Evolutionary conservation across 2,113 vertebrate genomes (phyloP).

Genomic region (Ibidorhyncha struthersii): DNA sequence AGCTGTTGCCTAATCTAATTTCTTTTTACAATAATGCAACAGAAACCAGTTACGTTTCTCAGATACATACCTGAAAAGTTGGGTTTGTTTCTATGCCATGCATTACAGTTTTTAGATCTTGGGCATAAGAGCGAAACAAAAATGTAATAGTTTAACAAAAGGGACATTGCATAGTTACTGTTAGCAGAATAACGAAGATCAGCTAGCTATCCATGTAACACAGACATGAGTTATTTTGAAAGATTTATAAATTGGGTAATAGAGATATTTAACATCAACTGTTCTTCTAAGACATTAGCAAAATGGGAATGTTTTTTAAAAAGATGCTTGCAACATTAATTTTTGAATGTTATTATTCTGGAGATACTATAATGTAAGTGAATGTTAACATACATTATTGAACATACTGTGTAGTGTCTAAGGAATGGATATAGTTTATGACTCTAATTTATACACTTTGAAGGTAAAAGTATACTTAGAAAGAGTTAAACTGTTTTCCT

Average conservation of each 20-base stretch:
- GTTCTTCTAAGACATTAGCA: neutral
- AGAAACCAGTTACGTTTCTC: neutral
- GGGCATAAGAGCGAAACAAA: neutral
- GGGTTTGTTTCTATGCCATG: neutral
- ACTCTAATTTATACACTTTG: neutral
- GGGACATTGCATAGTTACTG: neutral
- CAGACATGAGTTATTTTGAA: neutral
- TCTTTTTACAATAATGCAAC: neutral
- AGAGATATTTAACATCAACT: neutral
- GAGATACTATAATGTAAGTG: neutral
- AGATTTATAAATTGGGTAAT: neutral
- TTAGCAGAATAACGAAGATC: neutral
- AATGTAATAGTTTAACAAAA: neutral
- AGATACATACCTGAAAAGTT: neutral
- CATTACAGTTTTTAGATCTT: neutral
- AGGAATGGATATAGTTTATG: neutral
- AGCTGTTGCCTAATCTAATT: neutral
- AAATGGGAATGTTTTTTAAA: neutral
- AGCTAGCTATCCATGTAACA: neutral
- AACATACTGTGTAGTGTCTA: neutral
- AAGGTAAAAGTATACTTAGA: neutral
- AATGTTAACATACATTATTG: neutral
- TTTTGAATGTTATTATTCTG: neutral
- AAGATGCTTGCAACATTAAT: neutral
- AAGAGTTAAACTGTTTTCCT: neutral